A percentile compares a stretch with the other conserved stretches of the same genome.
These are phyloP conservation scores for Cabera pusaria DNA, from an alignment of 2,888 invertebrate genomes.

Conservation along the genomic window DNA sequence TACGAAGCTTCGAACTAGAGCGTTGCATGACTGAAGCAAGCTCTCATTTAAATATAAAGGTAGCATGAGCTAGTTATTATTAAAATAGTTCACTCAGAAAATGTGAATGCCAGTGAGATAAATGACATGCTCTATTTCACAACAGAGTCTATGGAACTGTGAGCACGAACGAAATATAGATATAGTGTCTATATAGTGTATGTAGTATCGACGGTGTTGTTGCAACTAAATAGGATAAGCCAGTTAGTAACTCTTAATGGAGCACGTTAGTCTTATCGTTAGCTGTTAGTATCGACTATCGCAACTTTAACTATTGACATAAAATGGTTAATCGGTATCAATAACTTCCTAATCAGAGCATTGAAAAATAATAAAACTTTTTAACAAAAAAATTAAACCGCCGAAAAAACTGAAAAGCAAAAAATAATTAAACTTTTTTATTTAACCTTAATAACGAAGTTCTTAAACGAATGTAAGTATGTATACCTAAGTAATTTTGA, in stretches of 20 bases:
- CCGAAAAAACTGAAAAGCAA: too few species aligned
- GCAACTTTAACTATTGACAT: constrained; percentile 11
- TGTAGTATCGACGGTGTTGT: constrained; percentile 33
- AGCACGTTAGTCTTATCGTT: constrained; percentile 25
- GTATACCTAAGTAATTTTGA: too few species aligned
- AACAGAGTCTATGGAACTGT: constrained; percentile 22
- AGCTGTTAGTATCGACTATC: constrained; percentile 14
- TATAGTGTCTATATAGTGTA: constrained; percentile 14
- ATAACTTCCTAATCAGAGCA: too few species aligned
- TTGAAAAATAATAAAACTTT: too few species aligned
- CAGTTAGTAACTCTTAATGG: constrained; percentile 35
- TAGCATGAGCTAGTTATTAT: constrained; percentile 18
- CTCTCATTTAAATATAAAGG: constrained; percentile 11
- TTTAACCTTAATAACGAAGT: too few species aligned
- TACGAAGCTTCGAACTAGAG: constrained; percentile 17
- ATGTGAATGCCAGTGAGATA: constrained; percentile 28
- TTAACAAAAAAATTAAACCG: too few species aligned
- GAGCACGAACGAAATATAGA: constrained; percentile 23
- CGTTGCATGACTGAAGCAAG: constrained; percentile 13
- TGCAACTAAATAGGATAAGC: constrained; percentile 39
- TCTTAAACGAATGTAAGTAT: too few species aligned
- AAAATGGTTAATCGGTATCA: too few species aligned
- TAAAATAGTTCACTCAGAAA: constrained; percentile 22
- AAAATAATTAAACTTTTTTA: too few species aligned
- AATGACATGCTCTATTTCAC: constrained; percentile 31